phyloP scores from a whole-genome alignment of 2,113 vertebrate species.

The Haemorhous mexicanus region DNA sequence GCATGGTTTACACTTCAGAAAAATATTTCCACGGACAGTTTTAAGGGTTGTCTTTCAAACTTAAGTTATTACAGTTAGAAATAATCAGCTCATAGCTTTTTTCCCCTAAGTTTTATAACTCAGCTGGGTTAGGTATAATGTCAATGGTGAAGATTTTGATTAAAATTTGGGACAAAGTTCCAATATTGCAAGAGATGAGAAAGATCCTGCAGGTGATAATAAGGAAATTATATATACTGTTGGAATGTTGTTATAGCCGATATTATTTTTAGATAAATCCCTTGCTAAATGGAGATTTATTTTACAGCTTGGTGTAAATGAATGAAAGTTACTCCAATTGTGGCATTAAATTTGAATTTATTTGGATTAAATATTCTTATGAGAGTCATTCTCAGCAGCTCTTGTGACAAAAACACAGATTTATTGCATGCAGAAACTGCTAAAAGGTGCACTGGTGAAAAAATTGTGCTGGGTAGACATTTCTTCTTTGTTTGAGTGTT shows the following conservation, averaged over 20 bases:
- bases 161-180: background rate
- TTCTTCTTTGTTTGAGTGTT: conserved; percentile 39
- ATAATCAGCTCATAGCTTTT: background rate
- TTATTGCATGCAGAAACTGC: conserved; percentile 40
- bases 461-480: background rate
- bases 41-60: background rate
- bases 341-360: conserved; percentile 12
- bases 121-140: background rate
- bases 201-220: background rate
- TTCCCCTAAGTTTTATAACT: background rate
- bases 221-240: background rate
- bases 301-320: background rate
- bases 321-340: conserved; percentile 2
- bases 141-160: background rate
- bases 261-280: background rate
- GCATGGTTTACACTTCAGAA: background rate
- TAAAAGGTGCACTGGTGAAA: conserved; percentile 31
- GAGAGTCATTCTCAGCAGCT: conserved; percentile 13
- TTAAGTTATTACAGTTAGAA: background rate
- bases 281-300: conserved; percentile 21
- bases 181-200: background rate
- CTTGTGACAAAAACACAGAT: background rate
- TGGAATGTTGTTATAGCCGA: background rate
- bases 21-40: background rate
- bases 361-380: conserved; percentile 28